phyloP scores from a whole-genome alignment of 2,888 invertebrate genomes.

The Dryobotodes eremita region DNA sequence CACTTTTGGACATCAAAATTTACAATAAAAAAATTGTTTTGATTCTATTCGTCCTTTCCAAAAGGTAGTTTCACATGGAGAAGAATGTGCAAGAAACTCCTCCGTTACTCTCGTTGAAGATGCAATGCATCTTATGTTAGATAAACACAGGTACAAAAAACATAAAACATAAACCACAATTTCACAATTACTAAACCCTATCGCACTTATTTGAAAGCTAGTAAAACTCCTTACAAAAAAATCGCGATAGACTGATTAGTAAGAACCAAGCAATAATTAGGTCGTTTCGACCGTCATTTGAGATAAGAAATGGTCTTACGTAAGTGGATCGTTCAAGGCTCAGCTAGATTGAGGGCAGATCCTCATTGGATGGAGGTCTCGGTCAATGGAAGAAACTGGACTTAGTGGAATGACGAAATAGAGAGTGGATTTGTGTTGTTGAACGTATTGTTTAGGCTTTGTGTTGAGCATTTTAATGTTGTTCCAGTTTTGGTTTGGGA shows the following conservation, averaged over 20 bases:
- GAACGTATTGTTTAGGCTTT: slow-evolving; percentile 35
- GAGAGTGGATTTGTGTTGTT: slow-evolving; percentile 30
- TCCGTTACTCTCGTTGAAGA: too few relatives aligned
- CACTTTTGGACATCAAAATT: too few relatives aligned
- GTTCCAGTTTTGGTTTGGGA: background rate
- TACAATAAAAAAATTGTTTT: too few relatives aligned
- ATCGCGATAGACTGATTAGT: slow-evolving; percentile 36
- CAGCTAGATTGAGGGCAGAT: slow-evolving; percentile 61
- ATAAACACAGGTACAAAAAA: background rate
- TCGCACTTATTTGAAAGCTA: slow-evolving; percentile 4
- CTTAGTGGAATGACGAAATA: slow-evolving; percentile 27
- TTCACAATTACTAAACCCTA: background rate
- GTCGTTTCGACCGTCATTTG: slow-evolving; percentile 60
- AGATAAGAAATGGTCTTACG: slow-evolving; percentile 57
- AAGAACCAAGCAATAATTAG: slow-evolving; percentile 62
- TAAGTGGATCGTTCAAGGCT: slow-evolving; percentile 57
- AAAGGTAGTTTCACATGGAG: too few relatives aligned
- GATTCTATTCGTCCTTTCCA: too few relatives aligned
- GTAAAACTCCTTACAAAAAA: slow-evolving; percentile 39
- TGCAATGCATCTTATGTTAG: background rate
- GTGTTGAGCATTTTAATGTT: slow-evolving; percentile 35
- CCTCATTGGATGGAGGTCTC: slow-evolving; percentile 61
- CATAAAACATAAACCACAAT: too few relatives aligned
- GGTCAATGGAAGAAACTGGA: slow-evolving; percentile 56
- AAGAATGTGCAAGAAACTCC: too few relatives aligned